Evolutionary conservation across 2,888 invertebrate species (phyloP).

Genomic region (Synanthedon vespiformis): DNA sequence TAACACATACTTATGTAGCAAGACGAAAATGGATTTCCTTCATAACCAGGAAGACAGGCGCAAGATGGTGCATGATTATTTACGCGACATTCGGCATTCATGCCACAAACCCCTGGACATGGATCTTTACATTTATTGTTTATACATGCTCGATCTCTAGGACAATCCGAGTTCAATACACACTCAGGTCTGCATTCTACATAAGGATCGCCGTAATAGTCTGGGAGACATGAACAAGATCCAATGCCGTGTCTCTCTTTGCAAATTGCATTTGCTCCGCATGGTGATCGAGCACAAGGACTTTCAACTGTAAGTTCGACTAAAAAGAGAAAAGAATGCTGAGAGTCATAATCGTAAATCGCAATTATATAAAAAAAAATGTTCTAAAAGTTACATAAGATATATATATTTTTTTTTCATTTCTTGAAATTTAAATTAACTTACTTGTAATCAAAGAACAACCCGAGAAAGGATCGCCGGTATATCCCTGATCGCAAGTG

Average conservation of each 20-base stretch:
- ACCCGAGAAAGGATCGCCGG: slow-evolving; percentile 84
- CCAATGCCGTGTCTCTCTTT: slow-evolving; percentile 84
- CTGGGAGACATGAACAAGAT: slow-evolving; percentile 83
- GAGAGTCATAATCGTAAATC: neutral
- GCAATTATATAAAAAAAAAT: neutral
- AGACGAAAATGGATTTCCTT: slow-evolving; percentile 82
- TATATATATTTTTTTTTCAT: neutral
- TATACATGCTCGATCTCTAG: slow-evolving; percentile 79
- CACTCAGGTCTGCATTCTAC: slow-evolving; percentile 89
- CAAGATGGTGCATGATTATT: slow-evolving; percentile 86
- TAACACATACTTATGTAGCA: slow-evolving; percentile 71
- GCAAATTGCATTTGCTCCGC: slow-evolving; percentile 88
- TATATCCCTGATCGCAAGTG: slow-evolving; percentile 76
- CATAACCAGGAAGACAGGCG: slow-evolving; percentile 78
- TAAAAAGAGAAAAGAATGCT: neutral
- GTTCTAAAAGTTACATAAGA: slow-evolving; percentile 6
- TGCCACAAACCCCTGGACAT: slow-evolving; percentile 84
- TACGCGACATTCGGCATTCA: slow-evolving; percentile 86
- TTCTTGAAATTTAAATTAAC: slow-evolving; percentile 21
- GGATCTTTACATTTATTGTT: slow-evolving; percentile 89
- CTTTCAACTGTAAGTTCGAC: slow-evolving; percentile 61
- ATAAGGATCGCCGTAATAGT: slow-evolving; percentile 89
- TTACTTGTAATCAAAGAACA: slow-evolving; percentile 74
- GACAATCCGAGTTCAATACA: slow-evolving; percentile 87
- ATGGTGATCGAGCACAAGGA: slow-evolving; percentile 87